Percentiles rank a stretch among this genome's conserved stretches.
These are phyloP conservation scores for Parnassius glacialis DNA, from an alignment of 2,888 invertebrate species.

Conservation along the genomic window DNA sequence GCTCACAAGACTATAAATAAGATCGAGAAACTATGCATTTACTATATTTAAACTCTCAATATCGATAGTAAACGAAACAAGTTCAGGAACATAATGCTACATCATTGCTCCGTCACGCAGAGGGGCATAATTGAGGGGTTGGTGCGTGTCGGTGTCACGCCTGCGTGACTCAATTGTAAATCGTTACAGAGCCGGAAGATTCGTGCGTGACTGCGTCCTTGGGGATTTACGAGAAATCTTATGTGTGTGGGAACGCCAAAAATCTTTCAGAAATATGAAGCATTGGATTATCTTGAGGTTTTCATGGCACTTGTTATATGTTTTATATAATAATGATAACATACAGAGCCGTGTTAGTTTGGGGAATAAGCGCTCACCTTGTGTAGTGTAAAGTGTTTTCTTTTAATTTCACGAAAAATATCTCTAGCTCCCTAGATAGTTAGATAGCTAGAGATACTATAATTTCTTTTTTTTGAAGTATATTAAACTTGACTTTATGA, in stretches of 20 bases:
- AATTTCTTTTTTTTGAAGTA: too few relatives aligned
- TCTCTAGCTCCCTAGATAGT: too few relatives aligned
- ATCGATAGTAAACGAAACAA: not conserved
- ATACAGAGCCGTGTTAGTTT: too few relatives aligned
- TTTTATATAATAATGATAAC: too few relatives aligned
- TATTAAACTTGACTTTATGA: too few relatives aligned
- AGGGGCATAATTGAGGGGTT: slow-evolving; percentile 2
- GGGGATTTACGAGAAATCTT: not conserved
- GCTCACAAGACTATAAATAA: too few relatives aligned
- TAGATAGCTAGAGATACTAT: too few relatives aligned
- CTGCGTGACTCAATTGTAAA: slow-evolving; percentile 19
- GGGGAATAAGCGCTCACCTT: too few relatives aligned
- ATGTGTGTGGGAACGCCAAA: not conserved
- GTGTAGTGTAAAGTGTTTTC: too few relatives aligned
- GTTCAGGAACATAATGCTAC: not conserved
- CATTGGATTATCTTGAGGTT: not conserved
- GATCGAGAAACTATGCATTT: too few relatives aligned
- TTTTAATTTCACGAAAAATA: too few relatives aligned
- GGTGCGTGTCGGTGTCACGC: slow-evolving; percentile 4
- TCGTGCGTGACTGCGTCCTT: slow-evolving; percentile 13
- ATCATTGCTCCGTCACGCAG: not conserved
- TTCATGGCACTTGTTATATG: not conserved
- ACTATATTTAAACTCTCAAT: too few relatives aligned
- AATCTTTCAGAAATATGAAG: not conserved
- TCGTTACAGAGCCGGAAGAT: slow-evolving; percentile 11